Conservation (phyloP, 2,888 invertebrate species). For the Lypha dubia region DNA sequence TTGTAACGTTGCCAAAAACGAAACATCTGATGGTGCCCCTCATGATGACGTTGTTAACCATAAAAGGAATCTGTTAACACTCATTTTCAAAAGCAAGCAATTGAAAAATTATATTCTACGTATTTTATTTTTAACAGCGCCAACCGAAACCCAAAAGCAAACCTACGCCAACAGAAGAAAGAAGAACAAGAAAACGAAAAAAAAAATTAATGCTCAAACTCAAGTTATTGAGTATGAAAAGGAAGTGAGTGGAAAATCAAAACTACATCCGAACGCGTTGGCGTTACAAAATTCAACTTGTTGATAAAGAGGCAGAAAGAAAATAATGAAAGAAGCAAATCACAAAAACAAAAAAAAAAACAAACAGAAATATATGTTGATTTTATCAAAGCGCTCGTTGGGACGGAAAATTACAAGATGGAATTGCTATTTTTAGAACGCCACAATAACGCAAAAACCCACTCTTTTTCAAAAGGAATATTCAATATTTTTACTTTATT, state of each 20-base stretch:
- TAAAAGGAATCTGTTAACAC: conserved; percentile 5
- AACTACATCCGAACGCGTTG: conserved; percentile 62
- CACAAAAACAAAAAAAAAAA: too few species aligned
- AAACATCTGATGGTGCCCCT: neutral
- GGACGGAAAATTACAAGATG: conserved; percentile 7
- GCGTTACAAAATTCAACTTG: conserved; percentile 48
- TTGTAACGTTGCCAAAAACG: conserved; percentile 27
- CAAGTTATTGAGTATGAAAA: neutral
- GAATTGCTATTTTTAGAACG: conserved; percentile 45
- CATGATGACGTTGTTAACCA: conserved; percentile 38
- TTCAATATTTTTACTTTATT: neutral
- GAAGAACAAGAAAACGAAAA: neutral
- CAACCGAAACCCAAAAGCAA: conserved; percentile 10
- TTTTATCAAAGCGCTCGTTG: conserved; percentile 24
- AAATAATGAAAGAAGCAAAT: neutral
- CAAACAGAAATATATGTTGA: too few species aligned
- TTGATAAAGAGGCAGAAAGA: conserved; percentile 1
- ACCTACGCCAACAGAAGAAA: neutral
- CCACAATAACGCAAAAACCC: neutral
- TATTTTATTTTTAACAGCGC: neutral
- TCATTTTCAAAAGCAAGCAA: neutral
- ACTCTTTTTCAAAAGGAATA: conserved; percentile 5
- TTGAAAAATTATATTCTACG: neutral
- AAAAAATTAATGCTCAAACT: conserved; percentile 1
- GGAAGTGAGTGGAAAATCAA: conserved; percentile 54